Evolutionary conservation across 2,888 invertebrate species (phyloP).

Genomic region (Folsomia candida): DNA sequence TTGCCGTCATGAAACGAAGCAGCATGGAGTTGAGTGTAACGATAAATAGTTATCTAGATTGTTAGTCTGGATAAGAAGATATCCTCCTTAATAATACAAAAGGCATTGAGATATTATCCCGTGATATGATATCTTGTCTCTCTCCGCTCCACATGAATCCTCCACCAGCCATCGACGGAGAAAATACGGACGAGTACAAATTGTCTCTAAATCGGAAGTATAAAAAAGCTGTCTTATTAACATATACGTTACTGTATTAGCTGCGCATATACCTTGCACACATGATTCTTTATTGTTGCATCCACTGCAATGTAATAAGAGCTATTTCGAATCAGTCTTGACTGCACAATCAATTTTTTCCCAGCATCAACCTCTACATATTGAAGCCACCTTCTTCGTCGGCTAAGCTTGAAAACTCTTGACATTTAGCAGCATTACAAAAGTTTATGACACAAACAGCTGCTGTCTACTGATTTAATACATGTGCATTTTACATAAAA

Average conservation of each 20-base stretch:
- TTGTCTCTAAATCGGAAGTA: constrained; percentile 7
- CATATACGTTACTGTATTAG: background rate
- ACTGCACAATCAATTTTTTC: background rate
- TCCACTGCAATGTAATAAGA: background rate
- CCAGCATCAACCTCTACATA: background rate
- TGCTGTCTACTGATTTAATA: background rate
- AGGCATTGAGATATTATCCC: background rate
- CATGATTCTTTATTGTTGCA: too few relatives aligned
- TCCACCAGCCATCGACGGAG: background rate
- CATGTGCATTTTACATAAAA: background rate
- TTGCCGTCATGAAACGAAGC: too few relatives aligned
- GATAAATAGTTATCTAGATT: too few relatives aligned
- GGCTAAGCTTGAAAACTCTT: background rate
- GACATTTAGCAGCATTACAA: background rate
- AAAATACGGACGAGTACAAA: constrained; percentile 5
- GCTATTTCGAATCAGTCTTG: background rate
- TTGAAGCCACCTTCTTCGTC: background rate
- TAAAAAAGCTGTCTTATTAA: constrained; percentile 11
- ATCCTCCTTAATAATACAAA: too few relatives aligned
- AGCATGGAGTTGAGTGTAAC: too few relatives aligned
- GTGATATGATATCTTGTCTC: background rate
- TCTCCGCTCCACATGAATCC: background rate
- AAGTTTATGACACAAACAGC: background rate
- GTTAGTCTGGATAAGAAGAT: too few relatives aligned
- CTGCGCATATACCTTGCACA: too few relatives aligned